Conservation (phyloP, 2,888 invertebrate species). For the Tenthredo mesomela region DNA sequence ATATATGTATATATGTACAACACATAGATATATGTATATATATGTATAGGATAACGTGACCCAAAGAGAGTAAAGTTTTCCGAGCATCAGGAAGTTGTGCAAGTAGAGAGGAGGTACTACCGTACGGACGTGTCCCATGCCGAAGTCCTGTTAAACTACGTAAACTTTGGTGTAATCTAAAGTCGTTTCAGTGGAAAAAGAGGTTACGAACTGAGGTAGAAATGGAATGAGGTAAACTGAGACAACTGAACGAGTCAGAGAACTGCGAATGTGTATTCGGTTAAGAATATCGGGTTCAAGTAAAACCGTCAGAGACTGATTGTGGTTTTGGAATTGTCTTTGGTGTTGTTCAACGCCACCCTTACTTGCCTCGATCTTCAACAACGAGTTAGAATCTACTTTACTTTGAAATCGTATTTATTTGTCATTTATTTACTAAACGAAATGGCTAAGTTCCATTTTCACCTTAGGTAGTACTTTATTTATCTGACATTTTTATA, state of each 20-base stretch:
- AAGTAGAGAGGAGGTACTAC: not conserved
- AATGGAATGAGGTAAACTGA: constrained; percentile 6
- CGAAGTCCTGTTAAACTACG: constrained; percentile 49
- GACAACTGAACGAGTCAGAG: constrained; percentile 5
- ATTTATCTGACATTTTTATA: not conserved
- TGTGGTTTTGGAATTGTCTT: not conserved
- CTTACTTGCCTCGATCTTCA: not conserved
- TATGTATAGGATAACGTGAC: constrained; percentile 21
- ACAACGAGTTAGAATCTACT: not conserved
- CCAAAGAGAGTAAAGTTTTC: constrained; percentile 27
- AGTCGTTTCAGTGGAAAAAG: constrained; percentile 46
- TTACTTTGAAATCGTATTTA: not conserved
- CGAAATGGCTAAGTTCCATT: not conserved
- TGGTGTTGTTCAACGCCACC: not conserved
- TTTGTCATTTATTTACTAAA: not conserved
- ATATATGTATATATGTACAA: not conserved
- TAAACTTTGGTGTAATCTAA: constrained; percentile 45
- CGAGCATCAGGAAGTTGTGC: constrained; percentile 18
- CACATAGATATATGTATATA: not conserved
- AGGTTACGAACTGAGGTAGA: constrained; percentile 14
- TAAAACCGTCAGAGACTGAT: constrained; percentile 6
- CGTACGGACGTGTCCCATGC: constrained; percentile 27
- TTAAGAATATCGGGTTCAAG: not conserved
- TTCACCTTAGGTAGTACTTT: too few relatives aligned
- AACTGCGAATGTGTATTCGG: not conserved